Base-by-base conservation (phyloP, 2,797 vertebrate genomes). In the Lagothrix lagotricha region DNA sequence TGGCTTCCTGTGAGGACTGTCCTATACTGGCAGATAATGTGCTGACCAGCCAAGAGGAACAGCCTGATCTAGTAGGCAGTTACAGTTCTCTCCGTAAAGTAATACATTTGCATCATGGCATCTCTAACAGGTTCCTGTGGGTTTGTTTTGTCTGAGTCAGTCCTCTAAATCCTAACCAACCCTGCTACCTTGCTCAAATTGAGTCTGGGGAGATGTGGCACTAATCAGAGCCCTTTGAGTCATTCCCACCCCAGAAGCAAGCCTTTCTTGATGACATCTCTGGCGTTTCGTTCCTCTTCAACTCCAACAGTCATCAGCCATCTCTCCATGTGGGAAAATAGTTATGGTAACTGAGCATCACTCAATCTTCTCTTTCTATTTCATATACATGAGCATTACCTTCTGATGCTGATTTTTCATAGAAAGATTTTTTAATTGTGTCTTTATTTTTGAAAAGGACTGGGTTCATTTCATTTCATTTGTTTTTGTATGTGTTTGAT, bases 401-500 rank as follows among this genome's bases (percentile, higher is more conserved):
- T 88, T 97, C 76, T 70, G 64, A 73, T 61, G 44, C 17, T 39
- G 70, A 61, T 76, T 92, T 96, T 75, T 87, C 91, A 88, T 24
- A 14, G 36, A 26, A 61, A 93, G 10, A 64, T 28, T 39, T 48
- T 87, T 95, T 61, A 72, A 88, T 61, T 81, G 9, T 93, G 70
- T 72, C 81, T 96, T 89, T n/a, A 84, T 58, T 92, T 57, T 94
- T 61, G 19, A 73, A 76, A 91, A 96, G 73, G 15, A 88, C 28
- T 92, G 4, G 17, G 26, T 85, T 87, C 90, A 90, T 89, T 88
- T 86, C 87, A 73, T 75, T 88, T 93, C 15, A 17, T 58, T 88
- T 73, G 10, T 39, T 92, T 88, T 8, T 33, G 52, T 75, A 9
- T 77, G 24, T 73, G 24, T 89, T 70, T 50, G 20, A 88, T 86